phyloP scores from a whole-genome alignment of 2,797 vertebrate genomes.

The Melanogrammus aeglefinus region DNA sequence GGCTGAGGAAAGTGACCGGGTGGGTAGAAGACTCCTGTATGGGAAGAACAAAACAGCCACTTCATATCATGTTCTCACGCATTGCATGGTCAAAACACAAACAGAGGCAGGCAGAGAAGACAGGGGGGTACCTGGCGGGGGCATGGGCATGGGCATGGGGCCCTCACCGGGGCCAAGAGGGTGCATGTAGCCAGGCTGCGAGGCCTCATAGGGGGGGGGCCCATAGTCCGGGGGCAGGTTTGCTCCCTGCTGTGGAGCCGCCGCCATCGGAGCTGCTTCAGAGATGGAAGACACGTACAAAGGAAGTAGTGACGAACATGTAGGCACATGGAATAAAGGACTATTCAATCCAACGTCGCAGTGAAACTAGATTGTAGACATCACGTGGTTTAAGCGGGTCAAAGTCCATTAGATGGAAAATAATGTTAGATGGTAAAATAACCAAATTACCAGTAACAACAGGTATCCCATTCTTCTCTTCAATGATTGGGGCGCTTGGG shows the following conservation, averaged over 20 bases:
- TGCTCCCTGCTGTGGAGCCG: conserved; percentile 78
- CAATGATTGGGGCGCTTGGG: conserved; percentile 85
- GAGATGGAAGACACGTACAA: conserved; percentile 18
- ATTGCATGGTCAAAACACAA: not conserved
- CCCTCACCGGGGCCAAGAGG: conserved; percentile 86
- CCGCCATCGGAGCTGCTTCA: conserved; percentile 69
- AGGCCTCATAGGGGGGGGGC: conserved; percentile 89
- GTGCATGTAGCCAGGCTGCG: conserved; percentile 83
- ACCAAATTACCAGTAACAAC: conserved; percentile 73
- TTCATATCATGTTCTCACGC: not conserved
- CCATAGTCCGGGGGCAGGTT: conserved; percentile 85
- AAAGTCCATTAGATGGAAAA: no score
- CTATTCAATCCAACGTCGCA: not conserved
- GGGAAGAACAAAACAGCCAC: not conserved
- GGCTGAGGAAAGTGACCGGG: conserved; percentile 69
- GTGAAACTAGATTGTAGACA: not conserved
- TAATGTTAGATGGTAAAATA: conserved; percentile 7
- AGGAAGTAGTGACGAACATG: not conserved
- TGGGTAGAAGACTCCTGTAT: conserved; percentile 63
- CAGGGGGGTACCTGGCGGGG: conserved; percentile 58
- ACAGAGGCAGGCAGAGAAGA: not conserved
- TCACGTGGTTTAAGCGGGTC: not conserved
- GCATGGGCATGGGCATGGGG: conserved; percentile 69
- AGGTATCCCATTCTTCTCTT: conserved; percentile 88
- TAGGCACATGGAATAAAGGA: not conserved